phyloP scores from a whole-genome alignment of 2,888 invertebrate genomes.

The Andrena chrysosceles region DNA sequence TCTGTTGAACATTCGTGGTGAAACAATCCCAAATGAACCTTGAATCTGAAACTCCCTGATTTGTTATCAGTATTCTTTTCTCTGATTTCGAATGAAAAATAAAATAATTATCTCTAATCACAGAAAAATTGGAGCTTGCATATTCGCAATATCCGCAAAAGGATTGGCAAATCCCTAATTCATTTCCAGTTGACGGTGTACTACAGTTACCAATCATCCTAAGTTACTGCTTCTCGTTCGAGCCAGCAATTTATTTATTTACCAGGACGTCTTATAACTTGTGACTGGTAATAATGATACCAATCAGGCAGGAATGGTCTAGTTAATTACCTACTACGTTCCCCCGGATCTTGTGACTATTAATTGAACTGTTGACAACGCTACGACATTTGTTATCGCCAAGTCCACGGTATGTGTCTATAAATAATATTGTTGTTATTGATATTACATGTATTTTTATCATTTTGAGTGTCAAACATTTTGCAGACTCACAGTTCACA shows the following conservation, averaged over 20 bases:
- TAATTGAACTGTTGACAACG: slow-evolving; percentile 62
- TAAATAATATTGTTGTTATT: not conserved
- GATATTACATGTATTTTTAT: not conserved
- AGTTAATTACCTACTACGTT: slow-evolving; percentile 55
- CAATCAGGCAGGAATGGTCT: slow-evolving; percentile 43
- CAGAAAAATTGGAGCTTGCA: too few species aligned
- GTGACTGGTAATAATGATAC: slow-evolving; percentile 17
- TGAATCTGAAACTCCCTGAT: not conserved
- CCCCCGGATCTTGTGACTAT: slow-evolving; percentile 18
- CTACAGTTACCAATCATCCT: too few species aligned
- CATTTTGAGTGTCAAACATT: not conserved
- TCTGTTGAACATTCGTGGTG: slow-evolving; percentile 3
- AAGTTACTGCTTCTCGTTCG: not conserved
- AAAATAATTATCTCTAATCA: too few species aligned
- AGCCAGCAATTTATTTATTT: slow-evolving; percentile 13
- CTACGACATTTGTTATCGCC: not conserved
- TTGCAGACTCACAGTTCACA: not conserved
- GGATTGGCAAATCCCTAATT: too few species aligned
- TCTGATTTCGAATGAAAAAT: too few species aligned
- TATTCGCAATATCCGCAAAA: too few species aligned
- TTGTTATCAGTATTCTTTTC: not conserved
- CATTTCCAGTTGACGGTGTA: too few species aligned
- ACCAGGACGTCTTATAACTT: not conserved
- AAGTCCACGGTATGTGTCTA: not conserved
- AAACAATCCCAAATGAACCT: not conserved